Evolutionary conservation across 1,140 invertebrate species (phyloP), one percentile per base, ranked within the genome.

Genomic region (Musca vetustissima): DNA sequence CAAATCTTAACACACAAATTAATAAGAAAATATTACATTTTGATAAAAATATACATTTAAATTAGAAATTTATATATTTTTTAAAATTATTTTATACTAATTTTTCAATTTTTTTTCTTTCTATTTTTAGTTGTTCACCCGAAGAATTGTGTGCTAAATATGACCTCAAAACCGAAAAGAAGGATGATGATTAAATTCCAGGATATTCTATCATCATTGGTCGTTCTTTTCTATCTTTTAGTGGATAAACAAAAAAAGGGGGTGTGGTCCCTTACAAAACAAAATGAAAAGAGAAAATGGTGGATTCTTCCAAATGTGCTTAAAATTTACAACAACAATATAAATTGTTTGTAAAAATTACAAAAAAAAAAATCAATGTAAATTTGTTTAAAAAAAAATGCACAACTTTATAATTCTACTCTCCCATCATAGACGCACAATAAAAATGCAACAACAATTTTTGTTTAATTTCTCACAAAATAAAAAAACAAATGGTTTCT

Each of bases 121-220:
- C 59, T 72, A 67, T 68, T 86, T 87, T 9, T 83, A 95, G 93
- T 79, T 94, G 92, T 84, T 93, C 89, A 77, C 93, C 95, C 3
- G 94, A 96, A 83, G 92, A 97, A 81, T 85, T 97, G 73, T 94
- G 96, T 82, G 92, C 93, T 78, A 94, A 95, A 89, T 94, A 96
- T 73, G 94, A 97, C 85, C 88, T 96, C 79, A 96, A 97, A 84
- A 93, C 92, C 72, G 94, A 96, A 78, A 95, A 96, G 82, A 96
- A 95, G 85, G 93, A 96, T 80, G 93, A 96, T 84, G 94, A 96
- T 85, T 93, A 90, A 91, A 68, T 43, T 43, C 6, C 36, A 4
- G 13, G 8, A 28, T 28, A 28, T 15, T 43, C n/a, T 59, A 36
- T 61, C 57, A 43, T 0, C n/a, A n/a, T n/a, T n/a, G 19, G 36